These are phyloP conservation scores for Cynopterus brachyotis DNA, from an alignment of 2,113 vertebrate genomes.

Conservation along the genomic window DNA sequence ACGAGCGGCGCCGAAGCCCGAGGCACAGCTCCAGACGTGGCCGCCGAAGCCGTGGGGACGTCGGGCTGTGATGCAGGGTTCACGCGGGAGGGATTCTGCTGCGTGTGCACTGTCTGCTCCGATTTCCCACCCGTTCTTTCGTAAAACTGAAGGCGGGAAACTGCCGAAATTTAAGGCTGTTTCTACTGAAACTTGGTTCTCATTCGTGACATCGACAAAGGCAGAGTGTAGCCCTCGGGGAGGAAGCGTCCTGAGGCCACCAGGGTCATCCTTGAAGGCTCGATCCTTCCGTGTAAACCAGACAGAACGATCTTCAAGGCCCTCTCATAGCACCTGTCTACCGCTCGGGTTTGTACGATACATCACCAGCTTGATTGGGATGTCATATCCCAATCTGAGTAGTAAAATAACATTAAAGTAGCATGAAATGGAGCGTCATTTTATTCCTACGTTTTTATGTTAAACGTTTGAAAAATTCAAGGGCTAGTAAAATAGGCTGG, in stretches of 20 bases:
- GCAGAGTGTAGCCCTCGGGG: not conserved
- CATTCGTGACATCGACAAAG: not conserved
- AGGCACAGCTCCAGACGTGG: not conserved
- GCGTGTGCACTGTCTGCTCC: not conserved
- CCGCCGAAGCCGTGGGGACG: not conserved
- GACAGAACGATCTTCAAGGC: not conserved
- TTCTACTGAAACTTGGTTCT: not conserved
- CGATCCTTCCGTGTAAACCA: not conserved
- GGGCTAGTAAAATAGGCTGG: not conserved
- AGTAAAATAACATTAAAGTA: not conserved
- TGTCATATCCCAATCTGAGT: not conserved
- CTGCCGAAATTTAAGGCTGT: not conserved
- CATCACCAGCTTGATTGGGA: not conserved
- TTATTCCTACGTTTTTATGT: not conserved
- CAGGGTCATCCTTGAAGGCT: not conserved
- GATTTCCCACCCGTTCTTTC: not conserved
- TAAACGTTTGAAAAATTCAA: not conserved
- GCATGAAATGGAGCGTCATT: not conserved
- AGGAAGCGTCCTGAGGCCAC: not conserved
- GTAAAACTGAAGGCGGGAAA: not conserved
- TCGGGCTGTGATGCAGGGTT: not conserved
- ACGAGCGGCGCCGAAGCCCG: not conserved
- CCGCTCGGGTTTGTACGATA: not conserved
- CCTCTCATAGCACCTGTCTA: not conserved
- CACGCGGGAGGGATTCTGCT: not conserved